Evolutionary conservation across 2,888 invertebrate species (phyloP), one percentile per base, ranked within the genome.

Genomic region (Seira ritae): DNA sequence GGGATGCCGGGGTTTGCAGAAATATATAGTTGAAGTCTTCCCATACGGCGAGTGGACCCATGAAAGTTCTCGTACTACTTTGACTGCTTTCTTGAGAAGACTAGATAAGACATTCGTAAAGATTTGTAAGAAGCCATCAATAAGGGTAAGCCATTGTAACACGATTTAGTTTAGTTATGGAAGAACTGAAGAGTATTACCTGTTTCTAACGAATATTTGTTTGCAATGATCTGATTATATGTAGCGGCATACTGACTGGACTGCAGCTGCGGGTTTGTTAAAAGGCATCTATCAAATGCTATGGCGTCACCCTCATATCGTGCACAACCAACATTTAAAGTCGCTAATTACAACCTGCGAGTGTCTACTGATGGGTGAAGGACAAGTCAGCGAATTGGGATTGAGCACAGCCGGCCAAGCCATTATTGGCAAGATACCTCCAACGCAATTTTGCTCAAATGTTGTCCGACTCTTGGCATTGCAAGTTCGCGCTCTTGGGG

Each of bases 1-100:
- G 97, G 96, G 95, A 0, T 98, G 98, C 89, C 93, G 96, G 42
- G 98, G 98, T 0, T 92, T 99, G 0, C 97, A 97, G 90, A 94
- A 95, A 86, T 98, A 97, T 90, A 97, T 97, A 96, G 96, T 95
- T 81, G 95, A 95, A 88, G 95, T 99, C 74, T 92, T 99, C 75
- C 99, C 99, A 0, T 95, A 96, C 0, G 98, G 97, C 0, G 98
- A 99, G 90, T 99, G 99, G 98, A 95, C 96, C 0, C 96, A 96
- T 89, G 97, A 98, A 90, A 94, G 96, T 0, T 93, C 98, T 91
- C 92, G 98, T 84, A 98, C 98, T 8, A 96, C 98, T 0, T 92
- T 99, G 15, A 96, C 96, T 67, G 96, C 96, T 89, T 96, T 99
- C 85, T 92, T 99, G 23, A 92, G 98, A 46, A 92, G 99, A 84